Conservation (phyloP, 2,113 vertebrate species). For the Oryzias javanicus region DNA sequence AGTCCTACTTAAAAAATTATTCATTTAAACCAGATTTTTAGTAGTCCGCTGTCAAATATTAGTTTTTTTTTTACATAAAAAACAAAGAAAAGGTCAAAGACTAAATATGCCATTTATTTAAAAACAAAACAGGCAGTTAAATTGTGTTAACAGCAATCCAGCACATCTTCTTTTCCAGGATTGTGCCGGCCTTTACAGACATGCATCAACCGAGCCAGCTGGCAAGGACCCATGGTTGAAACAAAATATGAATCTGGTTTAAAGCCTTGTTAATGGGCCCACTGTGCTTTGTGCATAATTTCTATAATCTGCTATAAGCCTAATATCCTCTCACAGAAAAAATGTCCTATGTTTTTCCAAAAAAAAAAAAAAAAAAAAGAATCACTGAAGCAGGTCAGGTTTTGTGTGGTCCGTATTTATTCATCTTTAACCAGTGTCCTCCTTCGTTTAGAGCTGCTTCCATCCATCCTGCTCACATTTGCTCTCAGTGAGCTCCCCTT, state of each 20-base stretch:
- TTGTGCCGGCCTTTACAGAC: slow-evolving; percentile 26
- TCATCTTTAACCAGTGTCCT: slow-evolving; percentile 34
- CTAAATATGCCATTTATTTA: too few species aligned
- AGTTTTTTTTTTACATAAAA: too few species aligned
- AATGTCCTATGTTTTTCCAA: slow-evolving; percentile 29
- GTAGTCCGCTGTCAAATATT: too few species aligned
- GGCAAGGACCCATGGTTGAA: slow-evolving; percentile 5
- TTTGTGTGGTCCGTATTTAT: slow-evolving; percentile 45
- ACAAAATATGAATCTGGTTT: slow-evolving; percentile 11
- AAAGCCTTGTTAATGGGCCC: slow-evolving; percentile 33
- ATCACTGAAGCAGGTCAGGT: slow-evolving; percentile 37
- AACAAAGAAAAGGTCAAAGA: too few species aligned
- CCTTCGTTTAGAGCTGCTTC: slow-evolving; percentile 2
- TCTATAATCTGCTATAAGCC: slow-evolving; percentile 52
- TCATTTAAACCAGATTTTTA: too few species aligned
- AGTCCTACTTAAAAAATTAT: too few species aligned
- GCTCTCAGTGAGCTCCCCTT: slow-evolving; percentile 52
- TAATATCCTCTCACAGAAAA: slow-evolving; percentile 29
- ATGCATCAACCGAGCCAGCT: slow-evolving; percentile 40
- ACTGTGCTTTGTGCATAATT: slow-evolving; percentile 34
- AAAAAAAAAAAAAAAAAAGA: not conserved
- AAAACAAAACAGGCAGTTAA: too few species aligned
- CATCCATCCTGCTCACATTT: slow-evolving; percentile 54
- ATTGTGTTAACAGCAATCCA: slow-evolving; percentile 13
- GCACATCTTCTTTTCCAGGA: slow-evolving; percentile 23